These are phyloP conservation scores for Elaphurus davidianus DNA, from an alignment of 2,113 vertebrate genomes.

Conservation along the genomic window DNA sequence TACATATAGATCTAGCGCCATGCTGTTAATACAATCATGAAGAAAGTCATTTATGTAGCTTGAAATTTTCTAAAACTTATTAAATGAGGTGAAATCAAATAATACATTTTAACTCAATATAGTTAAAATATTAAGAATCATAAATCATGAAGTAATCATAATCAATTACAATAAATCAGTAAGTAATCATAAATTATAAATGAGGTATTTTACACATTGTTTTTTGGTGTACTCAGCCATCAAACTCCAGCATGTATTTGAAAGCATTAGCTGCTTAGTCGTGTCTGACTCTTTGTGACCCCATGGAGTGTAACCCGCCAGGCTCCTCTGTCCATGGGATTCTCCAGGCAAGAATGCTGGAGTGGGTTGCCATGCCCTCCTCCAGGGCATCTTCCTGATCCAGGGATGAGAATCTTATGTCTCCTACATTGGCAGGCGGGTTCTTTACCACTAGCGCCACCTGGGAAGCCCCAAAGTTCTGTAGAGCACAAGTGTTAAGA, in stretches of 20 bases:
- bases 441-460: not conserved
- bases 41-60: not conserved
- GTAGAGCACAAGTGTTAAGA: not conserved
- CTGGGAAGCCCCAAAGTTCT: not conserved
- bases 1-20: not conserved
- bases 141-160: not conserved
- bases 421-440: not conserved
- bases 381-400: not conserved
- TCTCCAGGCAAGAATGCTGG: not conserved
- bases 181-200: not conserved
- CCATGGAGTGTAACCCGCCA: accelerated
- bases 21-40: not conserved
- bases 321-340: not conserved
- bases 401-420: not conserved
- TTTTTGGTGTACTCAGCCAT: not conserved
- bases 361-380: not conserved
- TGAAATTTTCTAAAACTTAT: not conserved
- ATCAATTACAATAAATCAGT: not conserved
- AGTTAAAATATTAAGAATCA: not conserved
- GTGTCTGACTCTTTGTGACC: not conserved
- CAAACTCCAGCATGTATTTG: not conserved
- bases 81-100: not conserved
- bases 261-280: not conserved
- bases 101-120: not conserved
- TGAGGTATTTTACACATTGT: not conserved